Evolutionary conservation across 2,888 invertebrate genomes (phyloP).

Genomic region (Cheilosia grossa): DNA sequence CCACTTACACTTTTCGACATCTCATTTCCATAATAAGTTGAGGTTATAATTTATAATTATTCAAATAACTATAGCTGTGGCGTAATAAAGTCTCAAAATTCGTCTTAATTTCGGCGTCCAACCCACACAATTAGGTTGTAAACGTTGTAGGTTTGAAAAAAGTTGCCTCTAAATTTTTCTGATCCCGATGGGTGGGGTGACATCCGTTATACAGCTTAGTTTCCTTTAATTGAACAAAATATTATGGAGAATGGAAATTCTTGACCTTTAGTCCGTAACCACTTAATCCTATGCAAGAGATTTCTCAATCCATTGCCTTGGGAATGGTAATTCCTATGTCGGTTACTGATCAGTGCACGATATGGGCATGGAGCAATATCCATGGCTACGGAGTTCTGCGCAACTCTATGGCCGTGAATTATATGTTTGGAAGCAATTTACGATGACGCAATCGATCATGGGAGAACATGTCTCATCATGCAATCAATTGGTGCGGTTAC

Average conservation of each 20-base stretch:
- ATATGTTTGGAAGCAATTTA: constrained; percentile 31
- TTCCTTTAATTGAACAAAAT: constrained; percentile 61
- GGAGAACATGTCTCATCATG: constrained; percentile 51
- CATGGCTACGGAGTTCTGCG: not conserved
- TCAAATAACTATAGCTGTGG: too few species aligned
- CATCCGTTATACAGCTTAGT: constrained; percentile 45
- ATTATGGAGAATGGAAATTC: constrained; percentile 43
- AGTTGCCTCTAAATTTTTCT: constrained; percentile 4
- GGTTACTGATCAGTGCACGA: constrained; percentile 7
- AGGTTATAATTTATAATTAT: too few species aligned
- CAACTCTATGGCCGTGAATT: constrained; percentile 47
- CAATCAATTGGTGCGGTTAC: constrained; percentile 52
- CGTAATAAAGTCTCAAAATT: too few species aligned
- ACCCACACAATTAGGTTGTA: not conserved
- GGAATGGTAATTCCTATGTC: constrained; percentile 20
- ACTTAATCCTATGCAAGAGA: constrained; percentile 68
- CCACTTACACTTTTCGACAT: too few species aligned
- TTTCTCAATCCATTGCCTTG: constrained; percentile 59
- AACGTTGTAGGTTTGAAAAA: not conserved
- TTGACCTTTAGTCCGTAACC: constrained; percentile 57
- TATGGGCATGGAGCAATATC: constrained; percentile 10
- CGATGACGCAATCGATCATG: constrained; percentile 72
- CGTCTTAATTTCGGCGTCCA: not conserved
- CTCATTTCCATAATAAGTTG: too few species aligned
- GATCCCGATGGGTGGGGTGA: constrained; percentile 25